Conservation (phyloP, 2,797 vertebrate genomes). For the Acomys russatus region DNA sequence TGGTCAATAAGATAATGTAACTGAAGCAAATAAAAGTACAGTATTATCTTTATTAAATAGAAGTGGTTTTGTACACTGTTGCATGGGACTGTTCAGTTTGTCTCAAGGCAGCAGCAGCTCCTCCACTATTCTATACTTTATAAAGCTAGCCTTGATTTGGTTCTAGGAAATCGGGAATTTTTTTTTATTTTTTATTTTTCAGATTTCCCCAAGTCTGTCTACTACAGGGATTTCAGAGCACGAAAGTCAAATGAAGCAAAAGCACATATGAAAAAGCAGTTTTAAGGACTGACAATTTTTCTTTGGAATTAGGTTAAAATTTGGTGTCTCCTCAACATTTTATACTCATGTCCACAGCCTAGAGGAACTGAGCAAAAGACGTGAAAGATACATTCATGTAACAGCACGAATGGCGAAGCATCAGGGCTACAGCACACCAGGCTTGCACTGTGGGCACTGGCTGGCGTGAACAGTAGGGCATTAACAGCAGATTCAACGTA, state of each 20-base stretch:
- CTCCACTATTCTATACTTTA: not conserved
- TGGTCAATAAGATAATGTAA: constrained; percentile 67
- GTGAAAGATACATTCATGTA: constrained; percentile 71
- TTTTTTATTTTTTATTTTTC: constrained; percentile 52
- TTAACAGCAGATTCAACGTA: not conserved
- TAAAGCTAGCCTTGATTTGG: constrained; percentile 53
- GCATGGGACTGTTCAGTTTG: constrained; percentile 49
- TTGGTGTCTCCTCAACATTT: not conserved
- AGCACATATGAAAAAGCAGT: constrained; percentile 53
- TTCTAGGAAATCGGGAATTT: constrained; percentile 30
- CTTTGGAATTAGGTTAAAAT: constrained; percentile 53
- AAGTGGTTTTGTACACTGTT: constrained; percentile 69
- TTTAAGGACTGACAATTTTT: not conserved
- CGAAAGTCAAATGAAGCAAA: constrained; percentile 38
- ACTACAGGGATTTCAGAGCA: constrained; percentile 39
- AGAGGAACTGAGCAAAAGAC: not conserved
- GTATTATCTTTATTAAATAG: constrained; percentile 76
- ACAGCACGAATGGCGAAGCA: constrained; percentile 60
- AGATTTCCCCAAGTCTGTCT: constrained; percentile 10
- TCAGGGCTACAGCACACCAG: not conserved
- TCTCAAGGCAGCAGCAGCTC: constrained; percentile 50
- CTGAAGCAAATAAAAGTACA: constrained; percentile 63
- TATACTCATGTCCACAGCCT: not conserved
- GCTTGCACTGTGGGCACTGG: not conserved
- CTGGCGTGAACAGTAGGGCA: constrained; percentile 16